phyloP scores from a whole-genome alignment of 2,113 vertebrate species.

The Origma solitaria region DNA sequence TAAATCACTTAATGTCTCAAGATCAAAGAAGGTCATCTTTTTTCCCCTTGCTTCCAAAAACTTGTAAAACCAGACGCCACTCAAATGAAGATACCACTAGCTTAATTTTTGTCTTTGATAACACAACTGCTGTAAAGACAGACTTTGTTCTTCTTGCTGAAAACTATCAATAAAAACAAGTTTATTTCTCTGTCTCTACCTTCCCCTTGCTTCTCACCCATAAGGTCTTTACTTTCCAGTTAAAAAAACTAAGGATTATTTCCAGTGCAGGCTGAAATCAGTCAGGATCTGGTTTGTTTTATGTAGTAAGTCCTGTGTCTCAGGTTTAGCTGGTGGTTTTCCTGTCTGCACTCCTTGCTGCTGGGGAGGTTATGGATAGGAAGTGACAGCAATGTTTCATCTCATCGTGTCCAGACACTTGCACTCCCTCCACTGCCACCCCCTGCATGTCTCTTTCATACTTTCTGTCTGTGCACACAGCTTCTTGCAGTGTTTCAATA shows the following conservation, averaged over 20 bases:
- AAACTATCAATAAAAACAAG: conserved; percentile 50
- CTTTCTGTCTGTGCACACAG: neutral
- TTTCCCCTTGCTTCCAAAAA: conserved; percentile 7
- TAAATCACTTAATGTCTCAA: conserved; percentile 21
- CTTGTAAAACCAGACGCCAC: conserved; percentile 29
- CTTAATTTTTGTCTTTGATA: conserved; percentile 58
- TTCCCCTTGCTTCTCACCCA: neutral
- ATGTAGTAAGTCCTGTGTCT: neutral
- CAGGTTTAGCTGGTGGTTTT: conserved; percentile 5
- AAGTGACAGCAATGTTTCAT: neutral
- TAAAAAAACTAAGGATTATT: conserved; percentile 40
- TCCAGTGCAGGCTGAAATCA: neutral
- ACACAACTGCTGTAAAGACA: conserved; percentile 42
- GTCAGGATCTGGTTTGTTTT: neutral
- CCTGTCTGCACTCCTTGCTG: neutral
- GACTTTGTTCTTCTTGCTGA: conserved; percentile 58
- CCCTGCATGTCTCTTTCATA: neutral
- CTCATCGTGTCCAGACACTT: neutral
- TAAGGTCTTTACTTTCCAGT: conserved; percentile 14
- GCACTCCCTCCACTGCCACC: neutral
- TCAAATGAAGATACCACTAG: conserved; percentile 63
- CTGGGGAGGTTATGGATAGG: neutral
- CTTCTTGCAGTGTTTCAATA: neutral
- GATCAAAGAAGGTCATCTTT: neutral
- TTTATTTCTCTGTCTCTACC: conserved; percentile 41